These are phyloP conservation scores for Nycticebus coucang DNA, from an alignment of 2,113 vertebrate species.

Conservation along the genomic window DNA sequence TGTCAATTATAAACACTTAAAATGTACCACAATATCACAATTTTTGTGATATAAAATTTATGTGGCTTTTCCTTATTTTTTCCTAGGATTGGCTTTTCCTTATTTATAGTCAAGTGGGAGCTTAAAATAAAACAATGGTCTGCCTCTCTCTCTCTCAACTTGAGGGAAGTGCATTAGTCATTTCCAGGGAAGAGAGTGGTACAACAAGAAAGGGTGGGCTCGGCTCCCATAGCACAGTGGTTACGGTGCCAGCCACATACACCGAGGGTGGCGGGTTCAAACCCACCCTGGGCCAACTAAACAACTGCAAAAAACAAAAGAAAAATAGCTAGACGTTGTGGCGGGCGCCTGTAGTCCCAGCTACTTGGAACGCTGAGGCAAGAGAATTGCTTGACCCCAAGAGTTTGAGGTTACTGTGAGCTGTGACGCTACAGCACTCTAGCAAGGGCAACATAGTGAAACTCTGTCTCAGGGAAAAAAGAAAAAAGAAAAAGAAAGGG, in stretches of 20 bases:
- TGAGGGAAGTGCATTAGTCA: conserved; percentile 58
- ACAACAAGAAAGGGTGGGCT: conserved; percentile 39
- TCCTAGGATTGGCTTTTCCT: neutral
- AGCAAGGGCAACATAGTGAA: too few relatives aligned
- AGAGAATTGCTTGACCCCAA: too few relatives aligned
- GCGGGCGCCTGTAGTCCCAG: too few relatives aligned
- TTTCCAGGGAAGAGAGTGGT: conserved; percentile 67
- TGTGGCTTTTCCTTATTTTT: neutral
- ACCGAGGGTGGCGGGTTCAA: too few relatives aligned
- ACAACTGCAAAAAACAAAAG: too few relatives aligned
- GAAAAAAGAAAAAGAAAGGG: conserved; percentile 29
- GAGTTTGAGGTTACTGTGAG: too few relatives aligned
- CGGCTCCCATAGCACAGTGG: too few relatives aligned
- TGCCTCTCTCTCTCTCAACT: neutral
- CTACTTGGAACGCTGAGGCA: too few relatives aligned
- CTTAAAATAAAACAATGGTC: neutral
- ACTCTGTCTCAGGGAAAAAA: neutral
- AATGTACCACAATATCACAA: neutral
- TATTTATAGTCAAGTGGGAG: neutral
- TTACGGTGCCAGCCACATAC: too few relatives aligned
- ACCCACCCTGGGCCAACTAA: too few relatives aligned
- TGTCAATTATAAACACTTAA: neutral
- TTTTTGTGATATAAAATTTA: neutral
- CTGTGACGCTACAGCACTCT: too few relatives aligned
- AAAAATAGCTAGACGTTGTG: too few relatives aligned